Evolutionary conservation across 1,140 invertebrate genomes (phyloP), one percentile per base, ranked within the genome.

Genomic region (Papilio glaucus): DNA sequence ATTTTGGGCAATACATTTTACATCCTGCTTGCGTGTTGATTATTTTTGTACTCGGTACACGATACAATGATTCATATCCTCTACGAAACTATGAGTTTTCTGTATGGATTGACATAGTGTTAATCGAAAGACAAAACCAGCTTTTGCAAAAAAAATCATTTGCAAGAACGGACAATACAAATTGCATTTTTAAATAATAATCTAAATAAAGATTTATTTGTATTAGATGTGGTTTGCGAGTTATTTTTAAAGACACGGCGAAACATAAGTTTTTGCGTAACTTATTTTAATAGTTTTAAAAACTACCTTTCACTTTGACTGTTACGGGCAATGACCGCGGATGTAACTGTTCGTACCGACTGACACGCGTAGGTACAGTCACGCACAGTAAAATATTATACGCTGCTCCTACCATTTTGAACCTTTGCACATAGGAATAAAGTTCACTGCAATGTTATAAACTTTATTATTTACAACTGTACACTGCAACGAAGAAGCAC

Each of bases 321-420:
- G 37, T 24, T 26, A 29, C 26, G 62, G 62, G n/a, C 62, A 65
- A 39, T 39, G 62, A 65, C 62, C 62, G 62, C 33, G 37, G 39
- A 38, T 12, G 39, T 65, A 65, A 65, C 62, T 24, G 62, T 65
- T 57, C 49, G 12, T 26, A 4, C 9, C 4, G 18, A 5, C 18
- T 49, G 41, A 49, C 45, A 49, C 42, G 9, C 42, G n/a, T 49
- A 10, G 10, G 45, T 49, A 49, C 42, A 18, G 15, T 49, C 42
- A 49, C 15, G 42, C n/a, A 49, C 42, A 18, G 9, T 49, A n/a
- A 18, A 49, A n/a, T n/a, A n/a, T n/a, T n/a, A n/a, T n/a, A n/a
- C 6, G 6, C 29, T 33, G 6, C 6, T 33, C 29, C 8, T 24
- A 10, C 45, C 10, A 57, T 12, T 57, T 13, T 57, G 18, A 12